Base-by-base conservation (phyloP, 2,797 vertebrate species). In the Tympanoctomys barrerae region DNA sequence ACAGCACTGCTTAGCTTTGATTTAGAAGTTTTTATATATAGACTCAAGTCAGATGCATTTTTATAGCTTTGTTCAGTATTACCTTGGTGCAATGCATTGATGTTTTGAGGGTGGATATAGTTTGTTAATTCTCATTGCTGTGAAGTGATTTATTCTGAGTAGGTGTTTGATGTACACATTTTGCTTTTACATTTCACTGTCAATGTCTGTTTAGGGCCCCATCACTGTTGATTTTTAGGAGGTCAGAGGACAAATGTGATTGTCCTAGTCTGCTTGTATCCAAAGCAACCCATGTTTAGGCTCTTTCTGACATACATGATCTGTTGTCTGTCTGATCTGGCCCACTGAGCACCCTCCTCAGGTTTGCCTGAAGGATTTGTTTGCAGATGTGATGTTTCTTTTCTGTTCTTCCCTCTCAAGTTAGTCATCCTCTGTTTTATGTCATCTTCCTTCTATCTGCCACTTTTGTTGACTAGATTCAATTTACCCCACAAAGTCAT, bases 1-100 rank as follows among this genome's bases (percentile, higher is more conserved):
- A 88, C 33, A 79, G 36, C 64, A 28, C 39, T 57, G 42, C 14
- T 94, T 92, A 59, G 19, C 77, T 90, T 93, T 90, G 18, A 36
- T 85, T 94, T 94, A 85, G 79, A 96, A 89, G 84, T 96, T 87
- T 33, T 39, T 42, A 54, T 80, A 62, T 68, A 57, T 79, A 91
- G 62, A 96, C 61, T 83, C 46, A 49, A 80, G 68, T 87, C 59
- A 78, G 70, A 36, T 71, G 24, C 49, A 82, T 57, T 28, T 92
- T 86, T 82, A 46, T 85, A 46, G 49, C 78, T 94, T 85, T 77
- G 52, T 88, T 95, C 79, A 83, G 22, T 13, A 42, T 18, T 77
- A 26, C 2, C 1, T 85, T 90, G 84, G 39, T 85, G 78, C 83
- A 83, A 54, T 77, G 87, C 36, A 68, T 75, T 1, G 0, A 6